Evolutionary conservation across 2,113 vertebrate species (phyloP), one percentile per base, ranked within the genome.

Genomic region (Casuarius casuarius): DNA sequence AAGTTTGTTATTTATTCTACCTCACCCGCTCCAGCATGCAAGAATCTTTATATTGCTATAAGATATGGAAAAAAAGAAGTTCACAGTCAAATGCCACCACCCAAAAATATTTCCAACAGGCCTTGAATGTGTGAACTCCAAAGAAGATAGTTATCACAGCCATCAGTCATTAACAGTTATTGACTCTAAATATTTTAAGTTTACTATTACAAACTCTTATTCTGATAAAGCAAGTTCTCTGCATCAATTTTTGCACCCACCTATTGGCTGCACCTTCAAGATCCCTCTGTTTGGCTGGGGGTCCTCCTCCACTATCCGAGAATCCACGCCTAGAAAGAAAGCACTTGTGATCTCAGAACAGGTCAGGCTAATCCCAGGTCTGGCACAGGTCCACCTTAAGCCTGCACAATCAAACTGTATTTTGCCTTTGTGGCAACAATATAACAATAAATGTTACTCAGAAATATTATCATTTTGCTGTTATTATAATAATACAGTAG

Each of bases 231-330:
- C 23, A 75, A 84, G 25, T n/a, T 67, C 20, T 72, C 61, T 72
- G 16, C 28, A 56, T 13, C 56, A 49, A 38, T 71, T 72, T 89
- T 42, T 68, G 31, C 5, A 87, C 97, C 52, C 96, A 99, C 99
- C 99, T 99, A 98, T 98, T 98, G 96, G 99, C 96, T 94, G 99
- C 99, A 98, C 99, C 99, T 98, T 99, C 99, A 26, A 99, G 98
- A 97, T 99, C 99, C 97, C 99, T 99, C 97, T 99, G 99, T 97
- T 99, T 99, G 98, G 99, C 99, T 99, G 99, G 99, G 98, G 99
- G 99, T 98, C 99, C 99, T 98, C 97, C 98, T 98, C 98, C 98
- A 68, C 98, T 98, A 94, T 99, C 99, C 49, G 99, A 99, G 99
- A 99, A 99, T 99, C 99, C 99, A 98, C 99, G 99, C 98, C 99